These are phyloP conservation scores for Pseudochirops corinnae DNA, from an alignment of 2,797 vertebrate species.

Conservation along the genomic window DNA sequence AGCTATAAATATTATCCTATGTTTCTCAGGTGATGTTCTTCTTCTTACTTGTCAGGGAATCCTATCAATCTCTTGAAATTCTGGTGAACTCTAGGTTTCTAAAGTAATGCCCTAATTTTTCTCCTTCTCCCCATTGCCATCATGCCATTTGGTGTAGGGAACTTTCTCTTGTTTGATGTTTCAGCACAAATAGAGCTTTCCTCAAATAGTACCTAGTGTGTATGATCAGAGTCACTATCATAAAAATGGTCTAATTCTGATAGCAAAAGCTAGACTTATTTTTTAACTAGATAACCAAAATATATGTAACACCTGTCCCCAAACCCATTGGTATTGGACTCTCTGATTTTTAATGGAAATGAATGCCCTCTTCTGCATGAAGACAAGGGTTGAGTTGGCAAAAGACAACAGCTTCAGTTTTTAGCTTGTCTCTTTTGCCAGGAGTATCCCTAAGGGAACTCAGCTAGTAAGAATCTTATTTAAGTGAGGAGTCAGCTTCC, in stretches of 20 bases:
- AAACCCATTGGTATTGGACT: background rate
- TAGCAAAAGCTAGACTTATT: background rate
- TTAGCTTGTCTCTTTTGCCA: background rate
- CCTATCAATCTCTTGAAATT: background rate
- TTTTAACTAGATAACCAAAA: background rate
- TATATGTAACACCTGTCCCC: background rate
- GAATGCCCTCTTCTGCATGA: background rate
- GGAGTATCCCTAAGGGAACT: too few relatives aligned
- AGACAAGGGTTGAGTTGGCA: background rate
- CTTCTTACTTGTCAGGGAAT: background rate
- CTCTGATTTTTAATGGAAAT: background rate
- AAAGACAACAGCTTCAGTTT: background rate
- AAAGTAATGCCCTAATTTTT: background rate
- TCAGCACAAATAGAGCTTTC: background rate
- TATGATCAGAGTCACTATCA: background rate
- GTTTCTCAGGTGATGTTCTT: background rate
- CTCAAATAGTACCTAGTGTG: background rate
- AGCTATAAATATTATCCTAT: background rate
- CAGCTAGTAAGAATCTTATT: background rate
- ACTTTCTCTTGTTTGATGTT: background rate
- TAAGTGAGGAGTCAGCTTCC: background rate
- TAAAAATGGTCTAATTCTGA: background rate
- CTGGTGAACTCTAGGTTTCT: background rate
- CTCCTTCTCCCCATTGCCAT: background rate
- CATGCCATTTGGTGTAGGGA: background rate